Evolutionary conservation across 2,113 vertebrate genomes (phyloP).

Genomic region (Oncorhynchus tshawytscha): DNA sequence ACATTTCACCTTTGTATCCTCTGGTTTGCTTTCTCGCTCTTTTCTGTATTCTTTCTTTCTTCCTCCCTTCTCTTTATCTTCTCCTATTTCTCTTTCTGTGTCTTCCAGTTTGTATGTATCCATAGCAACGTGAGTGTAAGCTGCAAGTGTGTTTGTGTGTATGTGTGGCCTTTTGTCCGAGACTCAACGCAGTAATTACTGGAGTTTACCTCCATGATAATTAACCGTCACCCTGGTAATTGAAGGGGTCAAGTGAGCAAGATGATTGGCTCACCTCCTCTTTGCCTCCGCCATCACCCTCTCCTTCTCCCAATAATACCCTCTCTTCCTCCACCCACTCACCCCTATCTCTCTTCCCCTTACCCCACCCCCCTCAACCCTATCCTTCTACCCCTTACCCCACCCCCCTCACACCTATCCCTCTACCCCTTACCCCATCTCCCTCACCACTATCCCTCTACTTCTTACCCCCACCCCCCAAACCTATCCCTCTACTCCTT

Average conservation of each 20-base stretch:
- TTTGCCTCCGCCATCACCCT: slow-evolving; percentile 49
- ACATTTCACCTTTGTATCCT: slow-evolving; percentile 38
- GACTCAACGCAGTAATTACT: slow-evolving; percentile 77
- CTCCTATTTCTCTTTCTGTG: slow-evolving; percentile 40
- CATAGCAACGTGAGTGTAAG: slow-evolving; percentile 70
- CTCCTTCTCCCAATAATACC: slow-evolving; percentile 24
- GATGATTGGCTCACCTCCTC: slow-evolving; percentile 70
- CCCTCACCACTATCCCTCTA: background rate
- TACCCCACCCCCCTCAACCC: background rate
- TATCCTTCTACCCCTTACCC: too few relatives aligned
- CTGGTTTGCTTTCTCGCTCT: slow-evolving; percentile 26
- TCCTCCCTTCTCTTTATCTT: slow-evolving; percentile 34
- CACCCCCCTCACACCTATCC: too few relatives aligned
- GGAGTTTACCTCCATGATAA: slow-evolving; percentile 75
- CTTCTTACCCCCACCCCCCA: background rate
- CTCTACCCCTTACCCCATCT: too few relatives aligned
- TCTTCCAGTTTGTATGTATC: slow-evolving; percentile 62
- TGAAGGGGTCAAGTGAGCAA: slow-evolving; percentile 76
- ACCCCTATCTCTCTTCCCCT: background rate
- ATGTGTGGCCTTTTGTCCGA: slow-evolving; percentile 68
- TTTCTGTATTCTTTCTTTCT: slow-evolving; percentile 38
- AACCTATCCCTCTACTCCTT: background rate
- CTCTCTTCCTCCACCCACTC: slow-evolving; percentile 24
- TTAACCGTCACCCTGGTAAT: slow-evolving; percentile 76
- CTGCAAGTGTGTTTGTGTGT: slow-evolving; percentile 15